Evolutionary conservation across 2,888 invertebrate species (phyloP), one percentile per base, ranked within the genome.

Genomic region (Cordilura impudica): DNA sequence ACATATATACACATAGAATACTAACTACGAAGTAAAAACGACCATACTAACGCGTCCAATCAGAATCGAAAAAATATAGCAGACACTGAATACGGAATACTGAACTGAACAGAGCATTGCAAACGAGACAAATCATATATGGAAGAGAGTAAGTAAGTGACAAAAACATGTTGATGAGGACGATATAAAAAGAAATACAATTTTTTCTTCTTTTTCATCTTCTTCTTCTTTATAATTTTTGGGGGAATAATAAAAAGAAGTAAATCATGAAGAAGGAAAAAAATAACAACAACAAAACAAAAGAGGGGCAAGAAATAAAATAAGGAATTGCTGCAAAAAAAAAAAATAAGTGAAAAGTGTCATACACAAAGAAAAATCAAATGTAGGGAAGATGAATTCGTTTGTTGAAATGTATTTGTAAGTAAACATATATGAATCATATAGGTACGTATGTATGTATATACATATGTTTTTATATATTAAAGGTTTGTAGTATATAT

Each of bases 41-140:
- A 73, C 73, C 79, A 81, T 74, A 67, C 65, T 60, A 69, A 76
- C 71, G 76, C 82, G 82, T 82, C 82, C 82, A 82, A 82, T 82
- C 82, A 82, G 81, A 82, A 81, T 81, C 74, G 80, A 51, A 81
- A 79, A 78, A 79, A 56, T 39, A 56, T 72, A 60, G 56, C 35
- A 53, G 19, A 58, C 35, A 63, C n/a, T 65, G 56, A 58, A 65
- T 29, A 35, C 61, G 18, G 31, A 47, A 53, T 39, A 39, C 35
- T 39, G 35, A 39, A 31, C 31, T 31, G 31, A 7, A 31, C 31
- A 31, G 8, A 31, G n/a, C n/a, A 60, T 35, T 19, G 39, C 18
- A 26, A 18, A 43, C 21, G 43, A 56, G 18, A 43, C 21, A 67
- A 23, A 60, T 61, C 54, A 65, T 31, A 54, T 31, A 26, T 21